A percentile compares a stretch with the other conserved stretches of the same genome.
These are phyloP conservation scores for Myotis findleyi DNA, from an alignment of 2,797 vertebrate genomes.

Conservation along the genomic window DNA sequence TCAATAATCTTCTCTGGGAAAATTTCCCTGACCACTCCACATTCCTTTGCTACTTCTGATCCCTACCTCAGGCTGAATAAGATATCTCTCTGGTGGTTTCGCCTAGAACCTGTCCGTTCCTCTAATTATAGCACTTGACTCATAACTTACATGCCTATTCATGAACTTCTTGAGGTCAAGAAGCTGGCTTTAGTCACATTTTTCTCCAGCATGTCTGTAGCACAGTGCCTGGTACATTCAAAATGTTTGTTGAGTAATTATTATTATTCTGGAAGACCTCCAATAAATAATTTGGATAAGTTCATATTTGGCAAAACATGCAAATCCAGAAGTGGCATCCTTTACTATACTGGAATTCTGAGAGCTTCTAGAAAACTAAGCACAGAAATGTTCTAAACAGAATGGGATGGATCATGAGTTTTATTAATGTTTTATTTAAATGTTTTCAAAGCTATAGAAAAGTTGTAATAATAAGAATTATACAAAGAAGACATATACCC, in stretches of 20 bases:
- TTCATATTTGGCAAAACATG: constrained; percentile 26
- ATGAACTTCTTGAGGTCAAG: constrained; percentile 47
- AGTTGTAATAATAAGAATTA: neutral
- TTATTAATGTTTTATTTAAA: constrained; percentile 24
- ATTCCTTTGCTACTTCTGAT: constrained; percentile 52
- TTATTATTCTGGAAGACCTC: constrained; percentile 35
- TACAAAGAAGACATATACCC: constrained; percentile 13
- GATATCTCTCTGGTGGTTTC: constrained; percentile 32
- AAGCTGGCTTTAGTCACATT: neutral
- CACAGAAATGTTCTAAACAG: constrained; percentile 11
- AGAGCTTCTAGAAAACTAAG: neutral
- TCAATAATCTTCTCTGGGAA: constrained; percentile 49
- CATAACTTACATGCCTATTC: constrained; percentile 20
- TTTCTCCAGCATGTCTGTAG: neutral
- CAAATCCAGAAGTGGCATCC: neutral
- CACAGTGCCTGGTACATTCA: neutral
- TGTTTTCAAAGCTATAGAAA: constrained; percentile 36
- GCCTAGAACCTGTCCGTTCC: constrained; percentile 1
- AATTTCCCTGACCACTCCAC: constrained; percentile 25
- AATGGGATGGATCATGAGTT: neutral
- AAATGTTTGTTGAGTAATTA: constrained; percentile 25
- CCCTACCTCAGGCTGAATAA: neutral
- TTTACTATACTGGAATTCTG: neutral
- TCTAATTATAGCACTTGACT: constrained; percentile 50
- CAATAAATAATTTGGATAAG: neutral